phyloP scores from a whole-genome alignment of 2,888 invertebrate species.

The Desoria tigrina region DNA sequence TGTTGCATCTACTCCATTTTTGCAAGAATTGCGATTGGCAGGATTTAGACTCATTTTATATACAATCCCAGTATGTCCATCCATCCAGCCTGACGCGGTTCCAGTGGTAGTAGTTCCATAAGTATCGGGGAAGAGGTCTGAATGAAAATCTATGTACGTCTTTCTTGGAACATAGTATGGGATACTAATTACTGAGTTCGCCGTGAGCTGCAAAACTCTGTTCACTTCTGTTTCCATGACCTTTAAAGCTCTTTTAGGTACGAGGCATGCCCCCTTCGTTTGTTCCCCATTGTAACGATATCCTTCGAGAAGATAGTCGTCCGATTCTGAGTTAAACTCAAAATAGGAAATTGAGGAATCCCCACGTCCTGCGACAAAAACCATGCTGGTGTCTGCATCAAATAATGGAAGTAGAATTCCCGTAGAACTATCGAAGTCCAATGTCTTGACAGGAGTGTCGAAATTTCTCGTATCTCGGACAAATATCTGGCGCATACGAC shows the following conservation, averaged over 20 bases:
- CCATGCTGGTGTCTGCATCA: constrained; percentile 91
- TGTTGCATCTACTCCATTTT: constrained; percentile 12
- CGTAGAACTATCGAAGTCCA: constrained; percentile 51
- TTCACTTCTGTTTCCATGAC: constrained; percentile 99
- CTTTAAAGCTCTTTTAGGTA: constrained; percentile 85
- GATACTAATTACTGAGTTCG: constrained; percentile 83
- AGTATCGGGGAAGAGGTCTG: constrained; percentile 91
- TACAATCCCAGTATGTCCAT: constrained; percentile 72
- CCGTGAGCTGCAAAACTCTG: constrained; percentile 81
- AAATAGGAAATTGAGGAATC: constrained; percentile 87
- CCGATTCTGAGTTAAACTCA: constrained; percentile 79
- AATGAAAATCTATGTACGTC: constrained; percentile 91
- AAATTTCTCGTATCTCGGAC: constrained; percentile 85
- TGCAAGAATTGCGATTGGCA: constrained; percentile 58
- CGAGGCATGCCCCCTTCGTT: constrained; percentile 88
- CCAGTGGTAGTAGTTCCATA: constrained; percentile 76
- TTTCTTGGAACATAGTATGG: constrained; percentile 93
- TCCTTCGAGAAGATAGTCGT: constrained; percentile 87
- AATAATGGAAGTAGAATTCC: constrained; percentile 86
- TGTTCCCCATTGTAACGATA: constrained; percentile 65
- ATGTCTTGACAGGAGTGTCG: constrained; percentile 65
- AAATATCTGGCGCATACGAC: constrained; percentile 81
- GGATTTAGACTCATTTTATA: constrained; percentile 83
- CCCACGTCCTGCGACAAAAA: constrained; percentile 91
- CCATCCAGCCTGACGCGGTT: constrained; percentile 78